phyloP scores from a whole-genome alignment of 2,888 invertebrate species.

The Dynastes maya region DNA sequence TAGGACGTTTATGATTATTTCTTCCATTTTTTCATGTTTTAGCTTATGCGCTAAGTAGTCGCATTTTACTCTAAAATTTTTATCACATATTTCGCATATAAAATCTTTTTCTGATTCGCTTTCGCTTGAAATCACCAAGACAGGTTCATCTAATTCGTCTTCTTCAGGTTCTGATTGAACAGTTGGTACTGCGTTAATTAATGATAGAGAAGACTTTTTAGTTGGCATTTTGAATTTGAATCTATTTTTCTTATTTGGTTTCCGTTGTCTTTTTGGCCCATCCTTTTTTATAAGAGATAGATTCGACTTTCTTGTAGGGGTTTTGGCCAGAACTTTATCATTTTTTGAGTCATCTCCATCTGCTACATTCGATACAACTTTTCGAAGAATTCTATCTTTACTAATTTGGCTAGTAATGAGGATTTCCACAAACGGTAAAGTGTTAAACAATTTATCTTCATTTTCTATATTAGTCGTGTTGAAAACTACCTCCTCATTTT shows the following conservation, averaged over 20 bases:
- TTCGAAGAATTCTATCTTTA: background rate
- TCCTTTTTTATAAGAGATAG: background rate
- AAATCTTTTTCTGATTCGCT: slow-evolving; percentile 1
- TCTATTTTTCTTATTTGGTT: background rate
- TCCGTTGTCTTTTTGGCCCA: background rate
- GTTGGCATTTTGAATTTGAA: slow-evolving; percentile 47
- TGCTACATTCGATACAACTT: background rate
- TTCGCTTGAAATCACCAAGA: background rate
- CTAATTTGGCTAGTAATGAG: slow-evolving; percentile 38
- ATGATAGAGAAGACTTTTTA: background rate
- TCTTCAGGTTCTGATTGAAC: background rate
- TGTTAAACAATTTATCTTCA: slow-evolving; percentile 31
- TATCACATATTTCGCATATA: slow-evolving; percentile 52
- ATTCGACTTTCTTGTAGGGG: background rate
- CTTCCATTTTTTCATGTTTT: slow-evolving; percentile 54
- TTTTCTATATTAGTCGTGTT: background rate
- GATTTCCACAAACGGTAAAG: slow-evolving; percentile 32
- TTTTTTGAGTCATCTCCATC: slow-evolving; percentile 24
- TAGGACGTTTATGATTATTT: slow-evolving; percentile 39
- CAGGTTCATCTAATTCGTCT: background rate
- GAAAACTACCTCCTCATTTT: slow-evolving; percentile 1
- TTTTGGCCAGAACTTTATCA: background rate
- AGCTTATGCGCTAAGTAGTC: slow-evolving; percentile 51
- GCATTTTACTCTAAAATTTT: slow-evolving; percentile 46
- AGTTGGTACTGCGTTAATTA: background rate